These are phyloP conservation scores for Centroberyx gerrardi DNA, from an alignment of 2,797 vertebrate species.

Conservation along the genomic window DNA sequence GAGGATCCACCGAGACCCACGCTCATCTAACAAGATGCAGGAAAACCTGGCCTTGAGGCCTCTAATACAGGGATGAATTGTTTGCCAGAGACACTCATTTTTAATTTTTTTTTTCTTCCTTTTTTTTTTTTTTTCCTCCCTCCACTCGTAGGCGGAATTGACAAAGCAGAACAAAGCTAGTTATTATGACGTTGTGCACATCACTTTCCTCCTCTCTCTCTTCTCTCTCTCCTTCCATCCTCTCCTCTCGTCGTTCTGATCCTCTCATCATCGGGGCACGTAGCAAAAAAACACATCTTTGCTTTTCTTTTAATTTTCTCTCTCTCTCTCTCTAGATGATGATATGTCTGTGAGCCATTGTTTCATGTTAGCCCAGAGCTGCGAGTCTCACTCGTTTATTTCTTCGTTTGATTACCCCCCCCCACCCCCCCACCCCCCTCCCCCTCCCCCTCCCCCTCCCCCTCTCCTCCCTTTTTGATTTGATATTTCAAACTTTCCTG, in stretches of 20 bases:
- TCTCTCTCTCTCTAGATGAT: constrained; percentile 39
- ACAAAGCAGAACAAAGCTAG: constrained; percentile 78
- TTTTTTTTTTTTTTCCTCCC: constrained; percentile 30
- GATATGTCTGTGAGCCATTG: constrained; percentile 41
- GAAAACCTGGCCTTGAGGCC: constrained; percentile 66
- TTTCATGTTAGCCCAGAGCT: constrained; percentile 52
- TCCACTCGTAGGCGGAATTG: constrained; percentile 66
- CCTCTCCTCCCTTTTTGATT: constrained; percentile 46
- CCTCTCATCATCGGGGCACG: constrained; percentile 50
- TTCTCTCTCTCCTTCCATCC: constrained; percentile 44
- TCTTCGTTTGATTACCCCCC: constrained; percentile 54
- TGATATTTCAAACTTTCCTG: constrained; percentile 50
- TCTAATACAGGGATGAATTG: constrained; percentile 64
- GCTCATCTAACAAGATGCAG: constrained; percentile 62
- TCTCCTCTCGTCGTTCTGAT: constrained; percentile 56
- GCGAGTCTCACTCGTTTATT: constrained; percentile 34
- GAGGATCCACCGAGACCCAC: constrained; percentile 58
- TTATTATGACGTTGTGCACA: constrained; percentile 67
- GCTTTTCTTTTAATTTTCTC: constrained; percentile 29
- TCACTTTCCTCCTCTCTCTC: constrained; percentile 37
- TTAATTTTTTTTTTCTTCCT: constrained; percentile 55
- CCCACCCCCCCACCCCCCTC: too few relatives aligned
- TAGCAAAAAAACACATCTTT: constrained; percentile 19
- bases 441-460: constrained; percentile 34
- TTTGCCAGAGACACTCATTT: constrained; percentile 72